phyloP scores from a whole-genome alignment of 2,888 invertebrate species.

The Xestia xanthographa region DNA sequence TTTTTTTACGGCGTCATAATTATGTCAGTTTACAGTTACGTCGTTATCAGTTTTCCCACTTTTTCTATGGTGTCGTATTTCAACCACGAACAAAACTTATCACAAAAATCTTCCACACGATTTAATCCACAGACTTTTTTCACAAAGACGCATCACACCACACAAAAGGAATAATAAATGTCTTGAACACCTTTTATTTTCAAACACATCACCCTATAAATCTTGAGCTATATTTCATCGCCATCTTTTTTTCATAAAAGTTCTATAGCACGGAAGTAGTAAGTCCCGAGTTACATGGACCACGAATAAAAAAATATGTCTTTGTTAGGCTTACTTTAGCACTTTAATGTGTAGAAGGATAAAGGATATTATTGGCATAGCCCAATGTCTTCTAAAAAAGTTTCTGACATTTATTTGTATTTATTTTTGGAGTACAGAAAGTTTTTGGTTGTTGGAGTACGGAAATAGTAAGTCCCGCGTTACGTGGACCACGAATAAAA shows the following conservation, averaged over 20 bases:
- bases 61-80: not conserved
- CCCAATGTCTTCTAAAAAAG: conserved; percentile 10
- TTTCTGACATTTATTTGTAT: conserved; percentile 6
- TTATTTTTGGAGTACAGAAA: not conserved
- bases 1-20: not conserved
- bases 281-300: not conserved
- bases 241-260: conserved; percentile 27
- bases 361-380: conserved; percentile 3
- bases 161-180: conserved; percentile 37
- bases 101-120: not conserved
- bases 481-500: conserved; percentile 19
- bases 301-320: conserved; percentile 10
- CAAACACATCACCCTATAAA: conserved; percentile 9
- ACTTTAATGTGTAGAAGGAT: not conserved
- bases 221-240: conserved; percentile 15
- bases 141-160: not conserved
- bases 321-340: conserved; percentile 19
- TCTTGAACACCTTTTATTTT: conserved; percentile 46
- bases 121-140: conserved; percentile 14
- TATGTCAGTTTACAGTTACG: not conserved
- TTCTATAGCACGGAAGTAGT: conserved; percentile 21
- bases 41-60: not conserved
- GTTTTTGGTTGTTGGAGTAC: conserved; percentile 1
- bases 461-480: conserved; percentile 17
- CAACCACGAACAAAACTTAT: conserved; percentile 5